A percentile compares a stretch with the other conserved stretches of the same genome.
Conservation (phyloP, 1,140 invertebrate genomes). For the Drosophila oshimai region DNA sequence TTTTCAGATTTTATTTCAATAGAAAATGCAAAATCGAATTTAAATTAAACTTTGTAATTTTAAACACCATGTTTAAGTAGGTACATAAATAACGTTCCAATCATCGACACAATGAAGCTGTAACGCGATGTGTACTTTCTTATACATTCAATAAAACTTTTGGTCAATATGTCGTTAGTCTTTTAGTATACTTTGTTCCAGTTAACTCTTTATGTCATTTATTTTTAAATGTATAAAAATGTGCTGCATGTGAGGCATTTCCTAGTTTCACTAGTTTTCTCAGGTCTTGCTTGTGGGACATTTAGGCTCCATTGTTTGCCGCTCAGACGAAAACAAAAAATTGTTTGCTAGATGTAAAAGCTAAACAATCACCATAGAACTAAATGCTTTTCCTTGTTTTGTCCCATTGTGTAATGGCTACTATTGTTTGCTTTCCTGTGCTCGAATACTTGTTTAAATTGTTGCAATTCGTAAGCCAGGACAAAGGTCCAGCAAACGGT, state of each 20-base stretch:
- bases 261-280: conserved; percentile 44
- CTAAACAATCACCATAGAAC: conserved; percentile 56
- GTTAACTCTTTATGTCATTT: conserved; percentile 56
- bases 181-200: too few species aligned
- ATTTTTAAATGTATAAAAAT: conserved; percentile 77
- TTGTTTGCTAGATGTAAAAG: conserved; percentile 77
- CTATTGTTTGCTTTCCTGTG: conserved; percentile 32
- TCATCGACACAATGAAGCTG: too few species aligned
- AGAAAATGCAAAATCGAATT: too few species aligned
- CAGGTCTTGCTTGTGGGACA: conserved; percentile 70
- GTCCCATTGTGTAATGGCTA: conserved; percentile 18
- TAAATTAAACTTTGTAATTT: too few species aligned
- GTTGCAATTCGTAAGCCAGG: conserved; percentile 39
- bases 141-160: too few species aligned
- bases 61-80: too few species aligned
- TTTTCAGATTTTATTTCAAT: too few species aligned
- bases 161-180: background rate
- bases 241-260: conserved; percentile 28
- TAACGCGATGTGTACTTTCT: too few species aligned
- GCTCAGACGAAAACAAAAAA: conserved; percentile 80
- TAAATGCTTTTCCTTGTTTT: conserved; percentile 56
- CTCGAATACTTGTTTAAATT: conserved; percentile 37
- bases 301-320: conserved; percentile 81
- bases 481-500: conserved; percentile 26
- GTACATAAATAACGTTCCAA: too few species aligned